Evolutionary conservation across 1,140 invertebrate genomes (phyloP), one percentile per base, ranked within the genome.

Genomic region (Drosophila gunungcola): DNA sequence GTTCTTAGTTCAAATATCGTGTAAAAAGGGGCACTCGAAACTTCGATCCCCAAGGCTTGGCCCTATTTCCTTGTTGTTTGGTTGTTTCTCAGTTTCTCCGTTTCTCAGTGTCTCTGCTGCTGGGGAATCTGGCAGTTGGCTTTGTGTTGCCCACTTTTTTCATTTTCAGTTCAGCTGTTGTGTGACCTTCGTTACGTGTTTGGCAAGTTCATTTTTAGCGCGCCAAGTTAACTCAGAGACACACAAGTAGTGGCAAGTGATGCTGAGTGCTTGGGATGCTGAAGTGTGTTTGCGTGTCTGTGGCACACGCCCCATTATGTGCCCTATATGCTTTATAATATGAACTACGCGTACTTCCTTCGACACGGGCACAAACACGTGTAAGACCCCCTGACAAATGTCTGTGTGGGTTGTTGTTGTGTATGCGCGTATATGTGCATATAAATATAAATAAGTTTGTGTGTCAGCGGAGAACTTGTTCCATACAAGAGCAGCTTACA

Each of bases 131-230:
- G 32, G 21, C 57, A 65, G 62, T n/a, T 42, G 32, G 29, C 42
- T 21, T 65, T 63, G 32, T 63, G 41, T 38, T 38, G 11, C 3
- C 49, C 29, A 32, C 29, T 32, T 32, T 32, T 32, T 29, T 25
- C n/a, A 29, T 53, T 39, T 27, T 29, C 12, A 4, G 61, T 45
- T 61, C 65, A 78, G 81, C 81, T 69, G 79, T 46, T 82, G 70
- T 83, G 79, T 88, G 83, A 88, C 83, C 83, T 88, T 88, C 83
- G 84, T 88, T 88, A 89, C 83, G 79, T 83, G 83, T 88, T 89
- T 88, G 83, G 80, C 85, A 89, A 88, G 83, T 88, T 88, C 83
- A 88, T 88, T 89, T 88, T 80, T 80, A 84, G 84, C 76, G 70
- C 60, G 77, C 62, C 79, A 81, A 86, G 78, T 70, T 81, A 78